phyloP scores from a whole-genome alignment of 2,888 invertebrate species.

The Volucella bombylans region DNA sequence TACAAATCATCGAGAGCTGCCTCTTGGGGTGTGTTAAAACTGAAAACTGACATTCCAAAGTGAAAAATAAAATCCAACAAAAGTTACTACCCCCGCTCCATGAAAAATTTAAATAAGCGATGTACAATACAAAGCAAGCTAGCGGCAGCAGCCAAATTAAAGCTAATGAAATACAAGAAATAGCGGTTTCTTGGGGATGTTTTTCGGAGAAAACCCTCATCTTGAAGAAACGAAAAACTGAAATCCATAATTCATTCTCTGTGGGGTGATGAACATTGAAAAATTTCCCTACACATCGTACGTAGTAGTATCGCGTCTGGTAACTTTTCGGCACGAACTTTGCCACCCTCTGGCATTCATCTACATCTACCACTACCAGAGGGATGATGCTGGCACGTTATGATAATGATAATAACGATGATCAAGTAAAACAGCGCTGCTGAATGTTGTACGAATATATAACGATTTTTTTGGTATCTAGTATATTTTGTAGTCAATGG shows the following conservation, averaged over 20 bases:
- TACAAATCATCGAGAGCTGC: constrained; percentile 58
- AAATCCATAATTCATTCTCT: constrained; percentile 80
- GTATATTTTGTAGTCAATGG: constrained; percentile 44
- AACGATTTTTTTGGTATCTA: constrained; percentile 11
- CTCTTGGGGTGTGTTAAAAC: neutral
- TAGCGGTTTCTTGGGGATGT: constrained; percentile 56
- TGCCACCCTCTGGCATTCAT: constrained; percentile 61
- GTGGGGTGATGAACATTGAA: constrained; percentile 65
- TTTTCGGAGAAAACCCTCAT: constrained; percentile 39
- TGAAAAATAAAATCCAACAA: constrained; percentile 45
- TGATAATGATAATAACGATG: constrained; percentile 74
- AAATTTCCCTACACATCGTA: constrained; percentile 56
- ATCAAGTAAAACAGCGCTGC: constrained; percentile 70
- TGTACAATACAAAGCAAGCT: constrained; percentile 59
- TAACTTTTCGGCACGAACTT: constrained; percentile 51
- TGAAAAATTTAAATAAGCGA: constrained; percentile 56
- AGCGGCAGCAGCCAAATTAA: constrained; percentile 61
- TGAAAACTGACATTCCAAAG: constrained; percentile 43
- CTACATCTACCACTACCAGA: constrained; percentile 2
- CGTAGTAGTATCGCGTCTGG: constrained; percentile 3
- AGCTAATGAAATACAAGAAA: constrained; percentile 73
- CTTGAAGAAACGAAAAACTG: constrained; percentile 67
- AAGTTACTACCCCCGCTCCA: constrained; percentile 39
- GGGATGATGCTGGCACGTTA: constrained; percentile 58
- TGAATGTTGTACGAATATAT: constrained; percentile 47